phyloP scores from a whole-genome alignment of 2,888 invertebrate genomes.

The Entomobrya proxima region DNA sequence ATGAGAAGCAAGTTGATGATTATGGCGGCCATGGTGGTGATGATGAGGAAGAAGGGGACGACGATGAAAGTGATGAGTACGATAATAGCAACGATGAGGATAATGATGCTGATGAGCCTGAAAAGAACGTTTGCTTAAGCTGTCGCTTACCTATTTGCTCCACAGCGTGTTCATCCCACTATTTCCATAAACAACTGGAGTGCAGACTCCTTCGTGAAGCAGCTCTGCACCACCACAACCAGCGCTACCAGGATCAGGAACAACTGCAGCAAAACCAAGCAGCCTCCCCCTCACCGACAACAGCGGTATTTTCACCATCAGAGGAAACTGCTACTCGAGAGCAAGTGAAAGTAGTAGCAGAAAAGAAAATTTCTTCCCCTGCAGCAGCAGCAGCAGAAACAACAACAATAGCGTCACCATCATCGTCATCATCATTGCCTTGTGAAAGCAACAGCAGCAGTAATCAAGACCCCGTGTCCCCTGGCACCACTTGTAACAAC shows the following conservation, averaged over 20 bases:
- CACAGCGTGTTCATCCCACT: constrained; percentile 66
- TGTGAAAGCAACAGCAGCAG: constrained; percentile 50
- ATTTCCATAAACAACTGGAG: constrained; percentile 74
- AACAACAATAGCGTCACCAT: constrained; percentile 12
- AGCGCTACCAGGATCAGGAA: too few relatives aligned
- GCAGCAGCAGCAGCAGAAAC: not conserved
- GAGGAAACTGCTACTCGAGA: constrained; percentile 9
- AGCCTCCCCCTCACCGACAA: constrained; percentile 11
- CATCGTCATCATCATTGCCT: constrained; percentile 17
- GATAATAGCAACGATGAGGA: constrained; percentile 49
- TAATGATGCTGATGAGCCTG: constrained; percentile 48
- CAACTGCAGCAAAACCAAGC: constrained; percentile 41
- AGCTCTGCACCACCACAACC: constrained; percentile 14
- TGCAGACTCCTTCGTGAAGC: constrained; percentile 73
- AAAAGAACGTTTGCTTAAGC: constrained; percentile 62
- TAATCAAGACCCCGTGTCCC: constrained; percentile 63
- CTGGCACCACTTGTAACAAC: constrained; percentile 67
- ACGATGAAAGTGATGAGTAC: constrained; percentile 30
- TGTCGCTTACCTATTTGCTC: constrained; percentile 73
- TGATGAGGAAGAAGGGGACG: constrained; percentile 44
- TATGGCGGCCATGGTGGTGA: constrained; percentile 33
- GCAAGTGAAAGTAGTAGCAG: not conserved
- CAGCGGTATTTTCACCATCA: constrained; percentile 1
- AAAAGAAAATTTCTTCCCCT: constrained; percentile 33
- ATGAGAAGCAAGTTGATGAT: constrained; percentile 34